Base-by-base conservation (phyloP, 2,113 vertebrate species). In the Garra rufa region DNA sequence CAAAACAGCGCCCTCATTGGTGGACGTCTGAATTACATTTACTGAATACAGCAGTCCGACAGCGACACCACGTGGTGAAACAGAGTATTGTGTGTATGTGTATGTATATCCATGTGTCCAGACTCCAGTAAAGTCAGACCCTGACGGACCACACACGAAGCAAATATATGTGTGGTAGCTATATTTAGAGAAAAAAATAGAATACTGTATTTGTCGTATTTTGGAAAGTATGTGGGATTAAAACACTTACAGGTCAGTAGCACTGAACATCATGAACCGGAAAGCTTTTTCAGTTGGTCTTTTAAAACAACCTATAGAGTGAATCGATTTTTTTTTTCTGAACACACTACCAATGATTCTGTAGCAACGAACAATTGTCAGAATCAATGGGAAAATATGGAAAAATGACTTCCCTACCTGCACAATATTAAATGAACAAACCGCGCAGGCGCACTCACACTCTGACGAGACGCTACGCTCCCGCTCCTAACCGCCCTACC, bases 401-500 rank as follows among this genome's bases (percentile, higher is more conserved):
- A 8, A 38, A 76, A 19, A 59, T 17, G 1, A 52, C 46, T 5
- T n/a, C 5, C 73, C 0, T 55, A 57, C 9, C 50, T 57, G 30
- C 30, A 77, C 52, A 26, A 24, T 19, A 26, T 26, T 79, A 17
- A 63, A 63, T n/a, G 61, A 28, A 79, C 76, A 79, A 63, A 9
- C 52, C 34, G 30, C 21, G 52, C 76, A 78, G 2, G 76, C 76
- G 55, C 76, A 24, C 6, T 38, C 13, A 38, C 26, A 9, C 24
- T 15, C 24, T 0, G 7, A 75, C 46, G 5, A 11, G 13, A 75
- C 3, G 9, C 15, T 6, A 21, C 5, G 8, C 76, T 71, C 14
- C 59, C 87, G 89, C 81, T 10, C 85, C 85, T 50, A 48, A 15
- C 0, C 0, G 30, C 15, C 78, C 9, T 14, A 14, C 10, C 28